Evolutionary conservation across 2,888 invertebrate genomes (phyloP).

Genomic region (Hesperia comma): DNA sequence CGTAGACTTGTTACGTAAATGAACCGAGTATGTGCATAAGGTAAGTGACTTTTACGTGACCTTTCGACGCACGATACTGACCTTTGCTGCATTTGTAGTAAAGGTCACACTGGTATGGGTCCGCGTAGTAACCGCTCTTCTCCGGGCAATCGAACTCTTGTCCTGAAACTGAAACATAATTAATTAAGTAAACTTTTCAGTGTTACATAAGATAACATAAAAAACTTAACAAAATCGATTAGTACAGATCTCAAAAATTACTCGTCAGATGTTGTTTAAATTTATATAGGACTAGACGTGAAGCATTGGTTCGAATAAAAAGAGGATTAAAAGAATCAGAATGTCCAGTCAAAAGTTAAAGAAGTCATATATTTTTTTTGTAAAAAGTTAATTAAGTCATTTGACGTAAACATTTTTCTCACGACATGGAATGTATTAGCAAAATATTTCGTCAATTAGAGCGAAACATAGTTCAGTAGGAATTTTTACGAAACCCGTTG

Average conservation of each 20-base stretch:
- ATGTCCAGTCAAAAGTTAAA: no score
- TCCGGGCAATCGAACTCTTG: conserved; percentile 88
- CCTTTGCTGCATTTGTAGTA: conserved; percentile 89
- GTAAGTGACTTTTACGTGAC: conserved; percentile 51
- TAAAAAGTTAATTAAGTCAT: neutral
- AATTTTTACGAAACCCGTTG: conserved; percentile 25
- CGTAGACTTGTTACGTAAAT: conserved; percentile 26
- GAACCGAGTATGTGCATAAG: conserved; percentile 39
- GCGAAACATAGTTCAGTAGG: conserved; percentile 24
- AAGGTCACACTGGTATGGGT: conserved; percentile 90
- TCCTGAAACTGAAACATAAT: conserved; percentile 65
- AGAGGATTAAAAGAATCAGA: no score
- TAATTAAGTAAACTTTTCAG: neutral
- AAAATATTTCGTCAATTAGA: conserved; percentile 31
- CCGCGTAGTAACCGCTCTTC: conserved; percentile 89
- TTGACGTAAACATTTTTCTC: neutral
- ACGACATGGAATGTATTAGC: conserved; percentile 23
- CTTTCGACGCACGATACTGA: conserved; percentile 68
- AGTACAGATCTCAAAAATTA: no score
- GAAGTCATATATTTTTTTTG: no score
- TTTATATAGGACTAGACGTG: no score
- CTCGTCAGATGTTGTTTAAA: no score
- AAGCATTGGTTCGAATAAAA: no score
- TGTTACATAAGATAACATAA: no score
- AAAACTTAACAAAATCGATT: no score